Percentiles rank a stretch among this genome's conserved stretches.
Conservation (phyloP, 2,113 vertebrate species). For the Zosterops hypoxanthus region DNA sequence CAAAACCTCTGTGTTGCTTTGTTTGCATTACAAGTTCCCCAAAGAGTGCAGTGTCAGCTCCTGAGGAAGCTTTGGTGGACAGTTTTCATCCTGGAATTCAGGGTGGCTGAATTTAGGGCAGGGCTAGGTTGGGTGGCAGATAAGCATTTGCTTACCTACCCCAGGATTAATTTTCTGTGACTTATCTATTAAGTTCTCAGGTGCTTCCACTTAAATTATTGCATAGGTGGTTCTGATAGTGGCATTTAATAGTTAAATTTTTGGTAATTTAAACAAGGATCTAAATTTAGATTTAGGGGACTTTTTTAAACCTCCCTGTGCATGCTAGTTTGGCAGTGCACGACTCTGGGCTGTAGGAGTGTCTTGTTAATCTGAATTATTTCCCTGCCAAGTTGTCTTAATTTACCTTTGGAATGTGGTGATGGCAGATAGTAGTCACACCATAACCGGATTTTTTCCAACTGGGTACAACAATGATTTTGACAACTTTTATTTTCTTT, state of each 20-base stretch:
- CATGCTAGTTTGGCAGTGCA: neutral
- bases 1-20: neutral
- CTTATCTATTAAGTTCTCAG: neutral
- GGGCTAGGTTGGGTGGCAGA: neutral
- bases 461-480: rapidly evolving
- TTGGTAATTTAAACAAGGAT: neutral
- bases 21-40: neutral
- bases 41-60: neutral
- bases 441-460: neutral
- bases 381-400: neutral
- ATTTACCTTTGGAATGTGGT: neutral
- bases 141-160: neutral
- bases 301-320: neutral
- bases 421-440: neutral
- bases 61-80: neutral
- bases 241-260: neutral
- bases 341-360: neutral
- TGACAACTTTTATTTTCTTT: neutral
- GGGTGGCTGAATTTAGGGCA: neutral
- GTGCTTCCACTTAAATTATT: rapidly evolving
- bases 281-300: neutral
- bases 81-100: neutral
- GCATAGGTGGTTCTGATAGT: neutral
- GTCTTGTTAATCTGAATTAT: neutral
- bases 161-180: neutral